These are phyloP conservation scores for Tetheella fluctuosa DNA, from an alignment of 2,888 invertebrate genomes.

Conservation along the genomic window DNA sequence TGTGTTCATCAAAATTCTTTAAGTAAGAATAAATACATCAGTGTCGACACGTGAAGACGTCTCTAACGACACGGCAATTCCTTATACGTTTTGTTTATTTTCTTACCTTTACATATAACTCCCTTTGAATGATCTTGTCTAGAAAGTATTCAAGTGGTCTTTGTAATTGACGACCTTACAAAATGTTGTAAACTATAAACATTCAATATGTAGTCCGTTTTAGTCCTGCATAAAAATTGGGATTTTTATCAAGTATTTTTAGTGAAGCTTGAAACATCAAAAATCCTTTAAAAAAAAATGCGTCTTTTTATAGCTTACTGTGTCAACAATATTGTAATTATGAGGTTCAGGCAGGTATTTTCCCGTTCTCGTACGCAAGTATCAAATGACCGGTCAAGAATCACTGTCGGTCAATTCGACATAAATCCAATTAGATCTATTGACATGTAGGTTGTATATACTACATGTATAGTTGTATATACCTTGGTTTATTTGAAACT, in stretches of 20 bases:
- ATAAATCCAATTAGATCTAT: slow-evolving; percentile 52
- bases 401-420: slow-evolving; percentile 23
- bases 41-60: slow-evolving; percentile 25
- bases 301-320: neutral
- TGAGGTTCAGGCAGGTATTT: neutral
- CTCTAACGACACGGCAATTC: slow-evolving; percentile 34
- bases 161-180: neutral
- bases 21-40: slow-evolving; percentile 25
- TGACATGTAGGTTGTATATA: slow-evolving; percentile 54
- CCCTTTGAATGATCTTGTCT: neutral
- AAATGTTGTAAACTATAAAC: too few relatives aligned
- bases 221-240: too few relatives aligned
- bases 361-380: neutral
- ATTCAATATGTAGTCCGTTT: too few relatives aligned
- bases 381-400: slow-evolving; percentile 14
- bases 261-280: too few relatives aligned
- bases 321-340: neutral
- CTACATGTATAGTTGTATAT: too few relatives aligned
- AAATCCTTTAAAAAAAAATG: neutral
- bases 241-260: too few relatives aligned
- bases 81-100: slow-evolving; percentile 34
- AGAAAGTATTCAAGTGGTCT: neutral
- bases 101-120: slow-evolving; percentile 19
- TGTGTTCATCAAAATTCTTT: slow-evolving; percentile 25
- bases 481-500: slow-evolving; percentile 35